Conservation (phyloP, 2,113 vertebrate genomes). For the Girardinichthys multiradiatus region DNA sequence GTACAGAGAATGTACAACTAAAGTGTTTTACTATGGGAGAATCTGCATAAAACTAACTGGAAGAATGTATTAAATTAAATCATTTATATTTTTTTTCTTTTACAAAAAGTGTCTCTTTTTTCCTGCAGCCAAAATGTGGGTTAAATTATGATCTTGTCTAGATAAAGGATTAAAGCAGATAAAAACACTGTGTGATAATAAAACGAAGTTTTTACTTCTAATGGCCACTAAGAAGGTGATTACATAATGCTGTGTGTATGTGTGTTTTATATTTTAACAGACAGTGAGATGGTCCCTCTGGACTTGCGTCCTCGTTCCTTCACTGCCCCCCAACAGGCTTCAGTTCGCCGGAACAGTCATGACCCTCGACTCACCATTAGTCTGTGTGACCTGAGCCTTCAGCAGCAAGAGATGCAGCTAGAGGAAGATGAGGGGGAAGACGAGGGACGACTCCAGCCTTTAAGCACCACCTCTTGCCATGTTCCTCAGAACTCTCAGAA, state of each 20-base stretch:
- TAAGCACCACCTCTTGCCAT: slow-evolving; percentile 79
- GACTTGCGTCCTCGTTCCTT: slow-evolving; percentile 88
- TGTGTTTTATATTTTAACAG: slow-evolving; percentile 69
- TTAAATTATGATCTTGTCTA: neutral
- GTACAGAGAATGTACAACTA: slow-evolving; percentile 36
- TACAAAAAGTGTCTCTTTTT: slow-evolving; percentile 4
- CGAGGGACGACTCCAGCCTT: slow-evolving; percentile 80
- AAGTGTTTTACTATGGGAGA: slow-evolving; percentile 10
- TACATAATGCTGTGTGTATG: slow-evolving; percentile 31
- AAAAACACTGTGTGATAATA: slow-evolving; percentile 10
- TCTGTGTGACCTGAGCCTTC: slow-evolving; percentile 90
- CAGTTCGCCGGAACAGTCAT: slow-evolving; percentile 81
- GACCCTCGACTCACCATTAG: slow-evolving; percentile 88
- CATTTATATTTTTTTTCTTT: neutral
- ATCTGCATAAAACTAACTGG: slow-evolving; percentile 27
- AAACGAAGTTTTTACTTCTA: slow-evolving; percentile 17
- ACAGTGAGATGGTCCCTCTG: slow-evolving; percentile 88
- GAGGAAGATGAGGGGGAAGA: slow-evolving; percentile 73
- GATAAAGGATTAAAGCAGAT: neutral
- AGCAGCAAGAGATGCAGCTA: slow-evolving; percentile 65
- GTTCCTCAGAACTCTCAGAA: slow-evolving; percentile 93
- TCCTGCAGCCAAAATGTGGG: slow-evolving; percentile 1
- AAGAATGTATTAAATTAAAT: slow-evolving; percentile 9
- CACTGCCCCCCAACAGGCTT: slow-evolving; percentile 84
- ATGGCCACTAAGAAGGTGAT: slow-evolving; percentile 11